Base-by-base conservation (phyloP, 2,113 vertebrate genomes). In the Nesogale talazaci region DNA sequence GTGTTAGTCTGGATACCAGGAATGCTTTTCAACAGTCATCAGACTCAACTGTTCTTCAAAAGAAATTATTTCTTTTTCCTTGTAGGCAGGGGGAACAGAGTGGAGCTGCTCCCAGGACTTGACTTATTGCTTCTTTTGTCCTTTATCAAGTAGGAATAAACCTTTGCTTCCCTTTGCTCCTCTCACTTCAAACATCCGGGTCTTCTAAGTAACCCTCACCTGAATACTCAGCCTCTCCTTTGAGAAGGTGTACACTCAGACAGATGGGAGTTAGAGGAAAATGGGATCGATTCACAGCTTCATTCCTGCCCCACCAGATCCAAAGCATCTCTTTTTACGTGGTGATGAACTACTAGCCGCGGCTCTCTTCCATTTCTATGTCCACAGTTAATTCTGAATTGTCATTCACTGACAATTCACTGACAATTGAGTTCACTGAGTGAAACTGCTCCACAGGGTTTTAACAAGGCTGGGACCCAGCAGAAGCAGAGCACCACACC, bases 1-100 rank as follows among this genome's bases (percentile, higher is more conserved):
- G 90, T 86, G 83, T 80, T 90, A 83, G 75, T 76, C 38, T 84
- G 88, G 84, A 87, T 36, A 72, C 88, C 74, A 74, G 84, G 36
- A 75, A 65, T 61, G 67, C 89, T 76, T 87, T 90, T 88, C 38
- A 52, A 0, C 11, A 25, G 81, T 69, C 78, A 6, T 88, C 91
- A 70, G 11, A 23, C 22, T 70, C 25, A 52, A 56, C 0, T 2
- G 25, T 31, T 83, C 89, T 65, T 85, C 46, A 86, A 31, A 78
- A 81, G 77, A 77, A 89, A 38, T 61, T 46, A 75, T 57, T 82
- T n/a, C 10, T 72, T 61, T 88, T 82, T 78, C 22, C 12, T 34
- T 38, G 72, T 65, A 56, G 67, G 42, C 52, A 31, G n/a, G 57
- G 74, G 87, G 20, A 38, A 14, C 16, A 27, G 46, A 59, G 22